Base-by-base conservation (phyloP, 2,113 vertebrate species). In the Hucho hucho region DNA sequence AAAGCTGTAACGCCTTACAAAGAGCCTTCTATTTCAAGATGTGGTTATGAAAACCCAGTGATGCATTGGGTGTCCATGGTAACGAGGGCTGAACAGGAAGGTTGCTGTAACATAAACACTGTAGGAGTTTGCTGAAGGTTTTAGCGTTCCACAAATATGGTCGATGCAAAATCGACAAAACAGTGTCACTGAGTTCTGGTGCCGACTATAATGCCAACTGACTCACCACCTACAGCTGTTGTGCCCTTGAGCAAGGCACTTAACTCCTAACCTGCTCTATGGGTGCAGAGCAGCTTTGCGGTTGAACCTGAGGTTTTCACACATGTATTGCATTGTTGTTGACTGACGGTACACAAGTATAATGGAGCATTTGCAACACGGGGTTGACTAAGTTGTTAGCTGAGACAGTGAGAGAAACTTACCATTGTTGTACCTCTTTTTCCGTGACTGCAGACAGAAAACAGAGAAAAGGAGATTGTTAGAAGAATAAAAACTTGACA, bases 371-470 rank as follows among this genome's bases (percentile, higher is more conserved):
- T 4, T 32, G 18, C 16, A 43, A 67, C 11, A 37, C 9, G 28
- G 37, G 26, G 12, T 32, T 11, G 65, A 67, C 49, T 53, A 18
- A 65, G 14, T 3, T 7, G 65, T 32, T 37, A 32, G 16, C 18
- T 67, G 65, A 67, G 18, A n/a, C 16, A n/a, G 43, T 67, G 1
- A 22, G 9, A 20, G 29, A 37, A 43, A 97, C 96, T 98, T 89
- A 98, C 97, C 97, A 98, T 87, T 98, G 97, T 89, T 98, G 96
- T 66, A 97, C 96, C 75, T 97, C 97, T 87, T 98, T 98, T 89
- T 98, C 96, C 0, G 96, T 97, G 88, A 98, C 97, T 98, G 95
- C 69, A 93, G 88, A 93, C 6, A n/a, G 83, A 95, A 92, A 90
- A 79, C 28, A 46, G 85, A 87, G 16, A 59, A 86, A 63, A 53